Percentiles rank a stretch among this genome's conserved stretches.
Evolutionary conservation across 2,113 vertebrate genomes (phyloP).

Genomic region (Chloropsis cyanopogon): DNA sequence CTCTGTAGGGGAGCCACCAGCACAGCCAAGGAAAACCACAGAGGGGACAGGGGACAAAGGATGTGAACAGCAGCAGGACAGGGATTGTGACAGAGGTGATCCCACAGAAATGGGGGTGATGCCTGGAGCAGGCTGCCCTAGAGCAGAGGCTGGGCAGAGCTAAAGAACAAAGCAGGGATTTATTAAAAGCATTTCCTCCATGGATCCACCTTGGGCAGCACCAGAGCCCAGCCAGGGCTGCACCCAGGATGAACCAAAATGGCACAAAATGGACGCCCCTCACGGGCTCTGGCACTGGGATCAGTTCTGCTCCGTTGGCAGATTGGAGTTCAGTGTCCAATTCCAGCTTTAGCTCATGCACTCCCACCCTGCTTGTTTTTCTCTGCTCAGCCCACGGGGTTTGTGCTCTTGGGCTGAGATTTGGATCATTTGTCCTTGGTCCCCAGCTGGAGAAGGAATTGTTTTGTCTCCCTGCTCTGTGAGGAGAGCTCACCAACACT

Average conservation of each 20-base stretch:
- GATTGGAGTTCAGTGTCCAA: too few relatives aligned
- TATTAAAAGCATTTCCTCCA: too few relatives aligned
- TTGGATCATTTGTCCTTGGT: neutral
- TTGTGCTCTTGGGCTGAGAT: neutral
- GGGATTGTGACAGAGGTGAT: fast-evolving
- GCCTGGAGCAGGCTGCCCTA: fast-evolving
- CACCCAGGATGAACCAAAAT: too few relatives aligned
- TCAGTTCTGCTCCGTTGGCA: too few relatives aligned
- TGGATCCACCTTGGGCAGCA: too few relatives aligned
- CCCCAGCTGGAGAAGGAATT: neutral
- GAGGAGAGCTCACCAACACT: neutral
- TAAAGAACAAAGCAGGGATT: neutral
- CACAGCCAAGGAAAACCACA: neutral
- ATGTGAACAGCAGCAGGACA: neutral
- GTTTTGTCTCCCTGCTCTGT: neutral
- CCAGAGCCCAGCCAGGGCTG: too few relatives aligned
- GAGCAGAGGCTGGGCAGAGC: neutral
- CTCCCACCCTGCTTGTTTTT: too few relatives aligned
- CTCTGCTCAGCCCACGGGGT: too few relatives aligned
- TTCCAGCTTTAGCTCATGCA: too few relatives aligned
- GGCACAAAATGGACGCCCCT: too few relatives aligned
- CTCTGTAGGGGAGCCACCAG: neutral
- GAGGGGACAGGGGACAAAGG: too few relatives aligned
- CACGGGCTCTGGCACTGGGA: too few relatives aligned
- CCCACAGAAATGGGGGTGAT: neutral